Conservation (phyloP, 2,888 invertebrate species). For the Therioaphis trifolii region DNA sequence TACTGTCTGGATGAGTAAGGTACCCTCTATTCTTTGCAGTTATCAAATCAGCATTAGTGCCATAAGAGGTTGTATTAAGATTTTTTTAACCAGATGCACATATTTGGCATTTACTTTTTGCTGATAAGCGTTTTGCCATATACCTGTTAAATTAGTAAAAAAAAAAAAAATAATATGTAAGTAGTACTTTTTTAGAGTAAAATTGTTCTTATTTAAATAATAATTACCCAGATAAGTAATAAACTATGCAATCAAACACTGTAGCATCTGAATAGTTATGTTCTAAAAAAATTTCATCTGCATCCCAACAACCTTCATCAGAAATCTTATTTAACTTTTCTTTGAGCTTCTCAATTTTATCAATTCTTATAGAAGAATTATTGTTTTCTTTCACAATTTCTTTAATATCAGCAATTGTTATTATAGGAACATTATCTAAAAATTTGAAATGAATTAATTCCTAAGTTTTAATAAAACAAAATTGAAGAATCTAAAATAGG, state of each 20-base stretch:
- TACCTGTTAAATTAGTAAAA: not conserved
- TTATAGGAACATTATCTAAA: not conserved
- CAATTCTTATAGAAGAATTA: not conserved
- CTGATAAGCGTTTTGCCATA: not conserved
- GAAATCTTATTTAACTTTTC: not conserved
- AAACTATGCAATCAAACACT: constrained; percentile 16
- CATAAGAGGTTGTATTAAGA: not conserved
- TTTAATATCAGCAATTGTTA: constrained; percentile 13
- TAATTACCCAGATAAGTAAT: not conserved
- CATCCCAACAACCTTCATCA: not conserved
- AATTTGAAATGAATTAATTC: not conserved
- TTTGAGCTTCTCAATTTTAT: constrained; percentile 1
- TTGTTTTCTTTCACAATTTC: not conserved
- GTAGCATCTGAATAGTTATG: too few relatives aligned
- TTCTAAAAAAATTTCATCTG: too few relatives aligned
- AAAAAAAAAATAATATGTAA: too few relatives aligned
- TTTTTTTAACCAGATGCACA: constrained; percentile 5
- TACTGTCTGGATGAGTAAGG: not conserved
- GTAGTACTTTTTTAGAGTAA: not conserved
- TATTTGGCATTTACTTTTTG: not conserved
- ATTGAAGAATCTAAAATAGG: not conserved
- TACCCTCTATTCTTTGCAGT: not conserved
- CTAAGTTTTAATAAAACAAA: not conserved
- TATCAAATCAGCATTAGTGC: not conserved
- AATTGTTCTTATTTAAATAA: not conserved